These are phyloP conservation scores for Tyto alba DNA, from an alignment of 2,113 vertebrate genomes.

Conservation along the genomic window DNA sequence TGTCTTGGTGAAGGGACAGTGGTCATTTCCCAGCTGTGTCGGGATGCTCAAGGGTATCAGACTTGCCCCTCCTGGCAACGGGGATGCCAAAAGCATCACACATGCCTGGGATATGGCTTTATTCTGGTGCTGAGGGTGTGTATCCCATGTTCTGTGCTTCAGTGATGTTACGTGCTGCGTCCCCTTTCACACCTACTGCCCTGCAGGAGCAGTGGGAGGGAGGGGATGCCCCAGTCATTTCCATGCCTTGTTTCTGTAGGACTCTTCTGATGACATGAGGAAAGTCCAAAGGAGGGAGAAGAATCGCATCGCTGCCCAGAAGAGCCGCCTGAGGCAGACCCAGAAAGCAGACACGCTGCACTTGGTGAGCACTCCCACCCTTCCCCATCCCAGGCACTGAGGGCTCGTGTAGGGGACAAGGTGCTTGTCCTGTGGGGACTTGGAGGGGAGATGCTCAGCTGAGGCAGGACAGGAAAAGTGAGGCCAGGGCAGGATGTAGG, in stretches of 20 bases:
- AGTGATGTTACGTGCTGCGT: neutral
- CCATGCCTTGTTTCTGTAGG: constrained; percentile 67
- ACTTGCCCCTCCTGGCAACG: neutral
- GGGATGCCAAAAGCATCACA: neutral
- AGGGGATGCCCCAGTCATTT: neutral
- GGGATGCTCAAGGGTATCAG: neutral
- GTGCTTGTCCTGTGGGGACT: neutral
- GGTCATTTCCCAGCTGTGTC: neutral
- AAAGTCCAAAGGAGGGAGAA: constrained; percentile 95
- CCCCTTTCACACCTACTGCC: neutral
- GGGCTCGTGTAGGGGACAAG: neutral
- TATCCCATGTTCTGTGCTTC: neutral
- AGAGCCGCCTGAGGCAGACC: constrained; percentile 94
- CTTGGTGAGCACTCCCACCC: constrained; percentile 80
- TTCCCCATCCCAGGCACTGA: neutral
- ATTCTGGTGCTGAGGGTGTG: neutral
- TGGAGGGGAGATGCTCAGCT: accelerated
- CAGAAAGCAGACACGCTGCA: constrained; percentile 95
- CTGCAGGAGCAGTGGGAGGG: neutral
- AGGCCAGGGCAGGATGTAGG: neutral
- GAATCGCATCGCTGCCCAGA: constrained; percentile 96
- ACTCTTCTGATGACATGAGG: constrained; percentile 88
- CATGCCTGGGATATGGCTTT: neutral
- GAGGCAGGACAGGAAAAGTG: neutral
- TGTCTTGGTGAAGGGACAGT: neutral